Percentiles rank a stretch among this genome's conserved stretches.
phyloP scores from a whole-genome alignment of 2,888 invertebrate species.

The Chesias legatella region DNA sequence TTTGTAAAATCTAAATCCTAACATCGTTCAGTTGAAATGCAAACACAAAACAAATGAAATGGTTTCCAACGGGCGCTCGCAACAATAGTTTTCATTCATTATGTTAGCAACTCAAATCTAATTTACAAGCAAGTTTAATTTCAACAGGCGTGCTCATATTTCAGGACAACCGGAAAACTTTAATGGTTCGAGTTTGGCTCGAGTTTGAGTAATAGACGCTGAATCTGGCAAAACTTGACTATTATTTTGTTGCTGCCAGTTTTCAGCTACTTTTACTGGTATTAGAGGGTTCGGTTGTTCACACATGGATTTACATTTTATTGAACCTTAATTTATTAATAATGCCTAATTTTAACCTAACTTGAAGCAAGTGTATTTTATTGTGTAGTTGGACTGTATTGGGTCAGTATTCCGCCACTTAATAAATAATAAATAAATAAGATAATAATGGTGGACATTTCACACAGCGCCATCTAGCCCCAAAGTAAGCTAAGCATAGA shows the following conservation, averaged over 20 bases:
- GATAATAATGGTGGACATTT: no score
- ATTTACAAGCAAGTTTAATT: conserved; percentile 38
- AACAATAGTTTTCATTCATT: conserved; percentile 25
- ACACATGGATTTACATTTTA: no score
- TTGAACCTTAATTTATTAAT: no score
- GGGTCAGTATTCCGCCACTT: no score
- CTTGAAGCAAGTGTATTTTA: no score
- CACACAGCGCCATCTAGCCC: no score
- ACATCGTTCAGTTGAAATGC: conserved; percentile 9
- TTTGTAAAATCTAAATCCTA: neutral
- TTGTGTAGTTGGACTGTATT: no score
- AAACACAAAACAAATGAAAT: conserved; percentile 14
- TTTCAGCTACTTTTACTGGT: conserved; percentile 31
- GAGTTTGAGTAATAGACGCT: conserved; percentile 60
- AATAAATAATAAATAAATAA: no score
- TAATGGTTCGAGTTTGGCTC: conserved; percentile 22
- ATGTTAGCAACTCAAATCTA: conserved; percentile 27
- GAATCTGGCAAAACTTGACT: conserved; percentile 55
- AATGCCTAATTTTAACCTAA: no score
- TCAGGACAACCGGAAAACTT: conserved; percentile 35
- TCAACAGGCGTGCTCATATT: conserved; percentile 52
- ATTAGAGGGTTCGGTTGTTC: no score
- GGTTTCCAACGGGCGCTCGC: conserved; percentile 14
- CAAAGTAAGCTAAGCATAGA: no score
- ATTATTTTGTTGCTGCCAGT: conserved; percentile 46